Base-by-base conservation (phyloP, 30 jellyfish, hydroid and myxozoan species). In the Morbakka virulenta region DNA sequence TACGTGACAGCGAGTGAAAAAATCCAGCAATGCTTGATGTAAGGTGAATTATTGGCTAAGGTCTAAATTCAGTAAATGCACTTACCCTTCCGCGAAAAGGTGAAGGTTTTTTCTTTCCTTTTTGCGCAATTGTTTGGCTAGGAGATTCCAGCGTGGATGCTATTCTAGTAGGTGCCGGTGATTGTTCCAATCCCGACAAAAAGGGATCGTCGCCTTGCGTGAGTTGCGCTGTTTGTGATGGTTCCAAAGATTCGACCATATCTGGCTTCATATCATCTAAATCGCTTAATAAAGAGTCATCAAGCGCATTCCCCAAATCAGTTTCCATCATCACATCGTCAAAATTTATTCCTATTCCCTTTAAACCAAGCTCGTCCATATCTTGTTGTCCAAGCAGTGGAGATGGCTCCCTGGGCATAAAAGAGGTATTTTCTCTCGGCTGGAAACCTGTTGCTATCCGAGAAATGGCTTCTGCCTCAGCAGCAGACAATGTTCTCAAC, bases 381-480 rank as follows among this genome's bases (percentile, higher is more conserved):
- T 86, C 96, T 20, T 86, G 76, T 35, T 76, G 87, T 30, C 77
- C 74, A 27, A 86, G 49, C 31, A 86, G 67, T 13, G 88, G 91
- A n/a, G 96, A 76, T 29, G 96, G 88, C 51, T 71, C 94, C 63
- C 94, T 26, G 9, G 57, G 57, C 57, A 41, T 41, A 41, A 41
- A 41, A 9, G 57, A 6, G 17, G 57, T 17, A 41, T 17, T 17
- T 6, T 41, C 66, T 4, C 31, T 9, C 63, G 52, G 87, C 52
- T 76, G 11, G 62, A 35, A 86, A 13, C 96, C 91, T n/a, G 87
- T 67, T 2, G 99, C 99, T 27, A 95, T 84, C 80, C 95, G 62
- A 2, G 99, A 93, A 11, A 86, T 87, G 2, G 95, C 96, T 50
- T 86, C 99, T 14, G 99, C 99, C 73, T 93, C 99, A 24, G 95